Percentiles rank a stretch among this genome's conserved stretches.
phyloP scores from a whole-genome alignment of 1,140 invertebrate species.

The Halesus radiatus region DNA sequence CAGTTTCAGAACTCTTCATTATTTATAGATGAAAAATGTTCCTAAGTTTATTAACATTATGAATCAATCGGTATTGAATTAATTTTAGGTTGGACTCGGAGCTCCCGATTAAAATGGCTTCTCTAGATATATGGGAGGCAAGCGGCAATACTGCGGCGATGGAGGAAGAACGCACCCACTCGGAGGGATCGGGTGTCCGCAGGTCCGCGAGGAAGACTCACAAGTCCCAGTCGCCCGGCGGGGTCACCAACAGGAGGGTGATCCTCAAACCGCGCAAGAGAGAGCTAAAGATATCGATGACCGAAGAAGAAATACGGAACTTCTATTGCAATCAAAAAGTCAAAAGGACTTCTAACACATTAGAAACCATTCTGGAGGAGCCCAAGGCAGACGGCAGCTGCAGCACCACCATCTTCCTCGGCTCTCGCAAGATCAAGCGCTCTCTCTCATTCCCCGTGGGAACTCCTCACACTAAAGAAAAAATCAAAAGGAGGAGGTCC shows the following conservation, averaged over 20 bases:
- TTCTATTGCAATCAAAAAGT: slow-evolving; percentile 50
- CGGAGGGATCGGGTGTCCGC: background rate
- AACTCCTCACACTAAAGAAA: slow-evolving; percentile 48
- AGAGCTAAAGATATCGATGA: slow-evolving; percentile 13
- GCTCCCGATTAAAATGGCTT: slow-evolving; percentile 55
- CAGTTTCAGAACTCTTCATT: too few species aligned
- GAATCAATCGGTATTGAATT: background rate
- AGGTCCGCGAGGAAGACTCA: slow-evolving; percentile 38
- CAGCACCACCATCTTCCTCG: slow-evolving; percentile 46
- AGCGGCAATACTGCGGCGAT: background rate
- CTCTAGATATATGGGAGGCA: slow-evolving; percentile 46
- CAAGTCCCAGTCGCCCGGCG: slow-evolving; percentile 12
- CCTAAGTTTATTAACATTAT: too few species aligned
- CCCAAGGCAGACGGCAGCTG: slow-evolving; percentile 47
- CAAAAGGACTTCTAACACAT: slow-evolving; percentile 47
- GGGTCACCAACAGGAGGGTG: slow-evolving; percentile 50
- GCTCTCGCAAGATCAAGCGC: slow-evolving; percentile 51
- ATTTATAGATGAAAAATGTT: too few species aligned
- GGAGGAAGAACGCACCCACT: slow-evolving; percentile 16
- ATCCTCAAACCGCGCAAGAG: slow-evolving; percentile 52
- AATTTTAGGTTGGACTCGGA: slow-evolving; percentile 50
- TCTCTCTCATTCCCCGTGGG: slow-evolving; percentile 49
- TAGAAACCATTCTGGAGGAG: slow-evolving; percentile 56
- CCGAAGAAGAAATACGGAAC: slow-evolving; percentile 50
- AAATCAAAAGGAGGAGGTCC: slow-evolving; percentile 55